Conservation (phyloP, 2,888 invertebrate genomes). For the Epistrophella euchroma region DNA sequence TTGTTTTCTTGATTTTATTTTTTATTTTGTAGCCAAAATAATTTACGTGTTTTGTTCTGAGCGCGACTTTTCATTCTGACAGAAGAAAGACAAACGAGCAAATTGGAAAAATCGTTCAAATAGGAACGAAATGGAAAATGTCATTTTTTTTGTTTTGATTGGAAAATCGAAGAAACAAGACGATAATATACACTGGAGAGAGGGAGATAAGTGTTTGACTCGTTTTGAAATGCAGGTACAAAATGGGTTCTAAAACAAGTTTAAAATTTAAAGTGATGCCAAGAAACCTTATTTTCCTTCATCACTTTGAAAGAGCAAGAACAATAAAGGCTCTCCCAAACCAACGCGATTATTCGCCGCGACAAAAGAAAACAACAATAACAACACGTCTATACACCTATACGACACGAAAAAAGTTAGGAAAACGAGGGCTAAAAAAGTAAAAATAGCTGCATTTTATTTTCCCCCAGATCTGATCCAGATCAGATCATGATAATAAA, state of each 20-base stretch:
- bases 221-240: neutral
- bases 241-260: neutral
- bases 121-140: slow-evolving; percentile 40
- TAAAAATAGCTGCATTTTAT: too few relatives aligned
- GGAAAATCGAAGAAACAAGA: slow-evolving; percentile 16
- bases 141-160: slow-evolving; percentile 60
- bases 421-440: too few relatives aligned
- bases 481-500: too few relatives aligned
- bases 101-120: slow-evolving; percentile 71
- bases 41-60: slow-evolving; percentile 53
- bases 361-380: too few relatives aligned
- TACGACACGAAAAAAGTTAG: too few relatives aligned
- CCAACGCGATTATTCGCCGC: too few relatives aligned
- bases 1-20: slow-evolving; percentile 15
- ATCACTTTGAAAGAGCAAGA: too few relatives aligned
- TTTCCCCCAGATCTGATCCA: too few relatives aligned
- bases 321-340: too few relatives aligned
- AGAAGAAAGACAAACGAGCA: slow-evolving; percentile 49
- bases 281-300: too few relatives aligned
- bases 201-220: neutral
- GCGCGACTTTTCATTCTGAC: slow-evolving; percentile 76
- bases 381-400: too few relatives aligned
- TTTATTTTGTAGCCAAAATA: slow-evolving; percentile 20
- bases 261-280: slow-evolving; percentile 1
- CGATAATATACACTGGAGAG: neutral